Conservation (phyloP, 2,888 invertebrate genomes). For the Oscheius sp. region DNA sequence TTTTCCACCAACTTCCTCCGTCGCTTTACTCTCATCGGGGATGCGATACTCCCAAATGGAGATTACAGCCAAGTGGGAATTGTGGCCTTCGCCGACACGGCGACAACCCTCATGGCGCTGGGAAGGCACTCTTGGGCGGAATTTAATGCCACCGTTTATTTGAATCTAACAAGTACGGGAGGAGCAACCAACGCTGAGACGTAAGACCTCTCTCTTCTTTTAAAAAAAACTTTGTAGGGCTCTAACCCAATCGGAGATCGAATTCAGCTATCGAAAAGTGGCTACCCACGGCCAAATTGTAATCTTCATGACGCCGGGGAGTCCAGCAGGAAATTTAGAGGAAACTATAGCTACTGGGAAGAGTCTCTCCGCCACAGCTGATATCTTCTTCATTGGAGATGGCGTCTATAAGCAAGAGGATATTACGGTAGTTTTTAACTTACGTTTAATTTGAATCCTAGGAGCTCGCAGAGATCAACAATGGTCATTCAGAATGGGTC, state of each 20-base stretch:
- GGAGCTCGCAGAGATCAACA: neutral
- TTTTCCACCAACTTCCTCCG: neutral
- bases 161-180: neutral
- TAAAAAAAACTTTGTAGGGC: neutral
- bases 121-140: neutral
- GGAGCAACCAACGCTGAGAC: slow-evolving; percentile 1
- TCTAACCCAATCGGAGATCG: neutral
- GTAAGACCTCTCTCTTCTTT: neutral
- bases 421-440: neutral
- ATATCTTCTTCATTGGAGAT: slow-evolving; percentile 4
- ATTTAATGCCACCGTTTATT: neutral
- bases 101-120: neutral
- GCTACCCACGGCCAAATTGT: neutral
- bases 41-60: no score
- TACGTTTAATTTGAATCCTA: neutral
- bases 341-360: neutral
- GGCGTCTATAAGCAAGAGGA: neutral
- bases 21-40: slow-evolving; percentile 3
- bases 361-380: neutral
- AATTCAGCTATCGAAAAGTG: neutral
- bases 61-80: slow-evolving; percentile 4
- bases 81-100: neutral
- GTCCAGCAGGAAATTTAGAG: neutral
- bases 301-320: neutral
- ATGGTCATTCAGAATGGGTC: neutral